Evolutionary conservation across 2,113 vertebrate species (phyloP).

Genomic region (Nycticryphes semicollaris): DNA sequence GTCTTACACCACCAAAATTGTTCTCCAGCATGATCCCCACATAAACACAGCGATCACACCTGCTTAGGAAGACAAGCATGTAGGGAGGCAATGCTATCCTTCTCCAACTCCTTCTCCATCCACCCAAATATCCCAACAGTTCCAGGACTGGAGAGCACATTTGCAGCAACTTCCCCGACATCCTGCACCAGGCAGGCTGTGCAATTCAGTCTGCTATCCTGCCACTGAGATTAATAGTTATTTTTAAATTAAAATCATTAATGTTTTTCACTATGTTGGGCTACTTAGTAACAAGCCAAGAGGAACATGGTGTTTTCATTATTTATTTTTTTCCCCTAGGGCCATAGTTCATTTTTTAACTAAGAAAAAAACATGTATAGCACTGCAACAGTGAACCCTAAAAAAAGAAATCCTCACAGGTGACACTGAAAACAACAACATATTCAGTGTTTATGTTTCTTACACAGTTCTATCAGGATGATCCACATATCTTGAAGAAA

Average conservation of each 20-base stretch:
- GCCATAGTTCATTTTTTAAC: not conserved
- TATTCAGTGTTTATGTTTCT: not conserved
- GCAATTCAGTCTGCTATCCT: not conserved
- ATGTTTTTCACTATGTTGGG: not conserved
- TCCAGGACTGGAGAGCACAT: not conserved
- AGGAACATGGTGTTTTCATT: not conserved
- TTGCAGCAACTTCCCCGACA: not conserved
- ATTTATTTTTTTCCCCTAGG: not conserved
- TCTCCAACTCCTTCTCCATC: not conserved
- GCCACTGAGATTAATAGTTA: not conserved
- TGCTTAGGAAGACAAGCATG: not conserved
- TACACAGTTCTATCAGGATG: not conserved
- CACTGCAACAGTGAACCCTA: not conserved
- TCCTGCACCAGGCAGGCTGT: not conserved
- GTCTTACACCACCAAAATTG: not conserved
- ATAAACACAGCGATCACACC: fast-evolving
- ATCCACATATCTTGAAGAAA: not conserved
- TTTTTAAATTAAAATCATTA: not conserved
- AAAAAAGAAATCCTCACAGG: not conserved
- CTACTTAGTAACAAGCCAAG: not conserved
- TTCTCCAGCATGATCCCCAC: not conserved
- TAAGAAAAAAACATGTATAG: not conserved
- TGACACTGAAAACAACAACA: not conserved
- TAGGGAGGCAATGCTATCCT: not conserved
- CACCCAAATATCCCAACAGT: not conserved